Conservation (phyloP, 2,888 invertebrate species). For the Agonopterix arenella region DNA sequence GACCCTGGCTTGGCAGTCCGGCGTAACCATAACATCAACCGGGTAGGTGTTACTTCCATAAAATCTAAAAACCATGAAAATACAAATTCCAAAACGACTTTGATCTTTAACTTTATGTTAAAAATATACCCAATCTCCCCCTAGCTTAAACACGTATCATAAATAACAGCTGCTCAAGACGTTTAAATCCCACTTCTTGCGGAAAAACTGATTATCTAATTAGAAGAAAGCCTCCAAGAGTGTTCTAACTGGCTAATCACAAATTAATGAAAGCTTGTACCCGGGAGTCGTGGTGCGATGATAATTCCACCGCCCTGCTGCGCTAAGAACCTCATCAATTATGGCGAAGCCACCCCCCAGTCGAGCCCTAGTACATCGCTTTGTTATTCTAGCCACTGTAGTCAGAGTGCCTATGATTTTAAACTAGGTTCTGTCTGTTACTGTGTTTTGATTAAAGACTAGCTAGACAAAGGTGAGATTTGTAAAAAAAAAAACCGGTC, state of each 20-base stretch:
- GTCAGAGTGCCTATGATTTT: background rate
- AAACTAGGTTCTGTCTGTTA: background rate
- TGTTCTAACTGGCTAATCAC: slow-evolving; percentile 70
- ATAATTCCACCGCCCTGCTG: slow-evolving; percentile 70
- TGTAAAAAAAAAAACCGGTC: no score
- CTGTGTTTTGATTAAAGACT: no score
- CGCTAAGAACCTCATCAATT: slow-evolving; percentile 75
- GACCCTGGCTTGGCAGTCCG: no score
- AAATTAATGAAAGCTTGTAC: slow-evolving; percentile 72
- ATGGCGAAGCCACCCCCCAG: slow-evolving; percentile 63
- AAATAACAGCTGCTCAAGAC: slow-evolving; percentile 41
- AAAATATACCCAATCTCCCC: slow-evolving; percentile 17
- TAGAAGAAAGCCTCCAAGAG: slow-evolving; percentile 62
- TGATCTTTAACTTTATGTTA: background rate
- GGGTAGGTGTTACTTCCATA: no score
- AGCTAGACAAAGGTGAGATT: no score
- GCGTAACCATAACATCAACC: no score
- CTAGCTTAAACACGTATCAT: slow-evolving; percentile 19
- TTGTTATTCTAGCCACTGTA: slow-evolving; percentile 28
- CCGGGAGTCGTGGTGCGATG: slow-evolving; percentile 63
- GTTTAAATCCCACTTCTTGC: slow-evolving; percentile 32
- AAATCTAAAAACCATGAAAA: no score
- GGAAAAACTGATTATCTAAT: slow-evolving; percentile 69
- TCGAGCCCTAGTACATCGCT: slow-evolving; percentile 43
- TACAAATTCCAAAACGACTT: no score